Conservation (phyloP, 2,113 vertebrate genomes). For the Megaceryle torquata region DNA sequence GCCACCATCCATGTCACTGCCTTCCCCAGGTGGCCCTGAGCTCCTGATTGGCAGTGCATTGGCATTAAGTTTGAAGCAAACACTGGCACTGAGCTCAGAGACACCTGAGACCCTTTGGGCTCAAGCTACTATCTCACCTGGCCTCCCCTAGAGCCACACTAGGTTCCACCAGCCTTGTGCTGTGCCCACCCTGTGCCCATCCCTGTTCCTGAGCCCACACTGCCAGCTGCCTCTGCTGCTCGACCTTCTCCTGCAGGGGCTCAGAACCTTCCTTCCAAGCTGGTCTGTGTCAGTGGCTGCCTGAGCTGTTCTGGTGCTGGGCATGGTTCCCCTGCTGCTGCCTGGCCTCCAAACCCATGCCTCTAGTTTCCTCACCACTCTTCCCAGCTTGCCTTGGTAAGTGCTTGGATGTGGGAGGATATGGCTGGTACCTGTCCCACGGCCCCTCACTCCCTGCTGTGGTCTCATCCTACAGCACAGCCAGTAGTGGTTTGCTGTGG, state of each 20-base stretch:
- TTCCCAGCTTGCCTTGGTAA: rapidly evolving
- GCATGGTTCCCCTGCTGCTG: background rate
- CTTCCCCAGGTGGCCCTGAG: background rate
- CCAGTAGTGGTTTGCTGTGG: rapidly evolving
- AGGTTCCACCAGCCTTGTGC: rapidly evolving
- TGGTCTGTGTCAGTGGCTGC: background rate
- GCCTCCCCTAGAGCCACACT: background rate
- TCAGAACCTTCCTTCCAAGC: background rate
- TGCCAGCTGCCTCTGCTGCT: background rate
- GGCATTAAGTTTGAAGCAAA: background rate
- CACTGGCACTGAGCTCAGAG: background rate
- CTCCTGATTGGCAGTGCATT: background rate
- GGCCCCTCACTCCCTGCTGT: rapidly evolving
- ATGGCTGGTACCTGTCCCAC: background rate
- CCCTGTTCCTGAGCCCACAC: background rate
- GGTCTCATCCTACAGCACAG: background rate
- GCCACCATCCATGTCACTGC: background rate
- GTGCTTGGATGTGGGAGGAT: background rate
- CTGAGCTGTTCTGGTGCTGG: background rate
- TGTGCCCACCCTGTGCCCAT: background rate
- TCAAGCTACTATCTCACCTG: background rate
- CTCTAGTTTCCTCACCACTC: background rate
- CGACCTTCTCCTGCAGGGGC: background rate
- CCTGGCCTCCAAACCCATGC: background rate
- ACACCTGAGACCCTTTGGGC: background rate